Base-by-base conservation (phyloP, 2,113 vertebrate species). In the Ceratotherium simum region DNA sequence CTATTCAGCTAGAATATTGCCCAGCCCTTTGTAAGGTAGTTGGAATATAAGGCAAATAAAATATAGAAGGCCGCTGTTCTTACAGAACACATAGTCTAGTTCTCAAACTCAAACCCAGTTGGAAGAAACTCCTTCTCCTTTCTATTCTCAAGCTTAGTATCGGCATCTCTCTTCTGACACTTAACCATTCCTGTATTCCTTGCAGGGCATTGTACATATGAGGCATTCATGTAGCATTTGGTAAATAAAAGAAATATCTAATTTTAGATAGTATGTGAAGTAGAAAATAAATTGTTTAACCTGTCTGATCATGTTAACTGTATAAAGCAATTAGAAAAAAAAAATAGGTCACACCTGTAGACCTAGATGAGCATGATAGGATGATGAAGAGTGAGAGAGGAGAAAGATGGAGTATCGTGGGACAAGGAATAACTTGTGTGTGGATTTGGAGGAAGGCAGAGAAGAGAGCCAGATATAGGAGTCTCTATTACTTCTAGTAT, bases 31-130 rank as follows among this genome's bases (percentile, higher is more conserved):
- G 2, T 54, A 85, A 58, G 10, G 7, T 80, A 2, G 3, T 33
- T 65, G 18, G 11, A 81, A 93, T 25, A 21, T 4, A 84, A 88
- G 67, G 54, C 6, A 84, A 91, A 83, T 88, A 88, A 87, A 92
- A 88, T 54, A 76, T 1, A 20, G 20, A 67, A 51, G 17, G 0
- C 0, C 5, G 0, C 20, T 39, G 0, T 81, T 79, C 36, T 85
- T 39, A 42, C 2, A 76, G 9, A 96, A 76, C 2, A 3, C 3
- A 14, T 3, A 21, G 8, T 21, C 46, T 67, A 48, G 20, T 36
- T 88, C 67, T 89, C 82, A 36, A 4, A 64, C 36, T 97, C 18
- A 95, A 51, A 51, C 10, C 17, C 8, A 73, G 1, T 80, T 65
- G 20, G 5, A 67, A 83, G 33, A 91, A 60, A 33, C 21, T 31